Base-by-base conservation (phyloP, 2,888 invertebrate species). In the Oxycera nigricornis region DNA sequence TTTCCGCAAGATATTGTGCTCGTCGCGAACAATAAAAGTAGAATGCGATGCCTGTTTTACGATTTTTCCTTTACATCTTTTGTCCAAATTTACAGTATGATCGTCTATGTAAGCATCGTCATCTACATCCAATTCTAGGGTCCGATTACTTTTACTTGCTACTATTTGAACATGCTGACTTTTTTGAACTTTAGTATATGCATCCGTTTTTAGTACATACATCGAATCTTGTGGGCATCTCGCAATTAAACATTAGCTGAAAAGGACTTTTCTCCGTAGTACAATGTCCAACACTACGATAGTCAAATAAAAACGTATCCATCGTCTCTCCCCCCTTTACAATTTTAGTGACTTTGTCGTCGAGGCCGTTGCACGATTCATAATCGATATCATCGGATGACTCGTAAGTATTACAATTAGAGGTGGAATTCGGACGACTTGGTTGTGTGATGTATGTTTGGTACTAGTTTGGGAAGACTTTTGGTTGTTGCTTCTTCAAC, bases 331-430 rank as follows among this genome's bases (percentile, higher is more conserved):
- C 39, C 39, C 39, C 39, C 11, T 35, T 35, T 35, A 35, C 39
- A n/a, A n/a, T n/a, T n/a, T n/a, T n/a, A n/a, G n/a, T n/a, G n/a
- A n/a, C 31, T 31, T 35, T 62, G 20, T 62, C 62, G 14, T 31
- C 35, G 17, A 62, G 20, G 7, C 77, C 84, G 78, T 82, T 84
- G 76, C 84, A 84, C 55, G 84, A 83, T 76, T 83, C 84, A 78
- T 84, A 84, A 80, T 84, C 83, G 17, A 74, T 35, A 22, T 74
- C 74, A 30, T 76, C 75, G 9, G 75, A 39, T 11, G 74, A 74
- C 68, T 77, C 77, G 46, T 74, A 76, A 73, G 75, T 77, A 46
- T 77, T 77, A 28, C 73, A 75, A 74, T 76, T 74, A 22, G 74
- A 72, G 41, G 39, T 67, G n/a, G 75, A 75, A 35, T 61, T 72